Conservation (phyloP, 2,888 invertebrate genomes). For the Crocallis elinguaria region DNA sequence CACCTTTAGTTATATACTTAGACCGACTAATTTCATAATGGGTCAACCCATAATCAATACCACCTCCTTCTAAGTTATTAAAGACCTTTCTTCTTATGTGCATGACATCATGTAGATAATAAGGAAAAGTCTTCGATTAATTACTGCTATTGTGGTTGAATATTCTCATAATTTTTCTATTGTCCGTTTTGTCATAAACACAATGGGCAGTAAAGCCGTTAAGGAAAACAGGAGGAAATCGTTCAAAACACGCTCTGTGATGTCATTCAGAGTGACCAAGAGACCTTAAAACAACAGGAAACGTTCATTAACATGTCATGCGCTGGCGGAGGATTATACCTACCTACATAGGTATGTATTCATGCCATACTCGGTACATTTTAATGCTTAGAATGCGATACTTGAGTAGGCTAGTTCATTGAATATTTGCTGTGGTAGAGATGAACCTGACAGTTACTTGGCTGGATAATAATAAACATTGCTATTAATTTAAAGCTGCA, state of each 20-base stretch:
- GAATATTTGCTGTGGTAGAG: background rate
- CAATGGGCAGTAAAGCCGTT: conserved; percentile 32
- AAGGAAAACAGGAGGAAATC: conserved; percentile 48
- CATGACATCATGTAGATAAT: background rate
- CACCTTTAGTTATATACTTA: no score
- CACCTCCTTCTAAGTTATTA: background rate
- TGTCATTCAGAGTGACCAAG: conserved; percentile 47
- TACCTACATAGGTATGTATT: background rate
- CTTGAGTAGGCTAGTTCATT: background rate
- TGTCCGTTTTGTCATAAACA: conserved; percentile 27
- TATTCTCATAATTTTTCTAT: conserved; percentile 19
- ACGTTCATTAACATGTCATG: conserved; percentile 51
- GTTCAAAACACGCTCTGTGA: conserved; percentile 44
- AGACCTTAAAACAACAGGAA: conserved; percentile 57
- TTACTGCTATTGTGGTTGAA: conserved; percentile 17
- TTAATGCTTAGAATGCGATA: background rate
- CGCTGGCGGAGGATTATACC: conserved; percentile 30
- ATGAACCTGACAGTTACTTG: background rate
- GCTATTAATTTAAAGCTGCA: no score
- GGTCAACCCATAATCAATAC: background rate
- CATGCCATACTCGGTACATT: background rate
- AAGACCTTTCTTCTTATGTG: background rate
- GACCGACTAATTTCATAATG: no score
- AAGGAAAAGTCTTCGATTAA: conserved; percentile 20
- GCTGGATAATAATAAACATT: background rate